Base-by-base conservation (phyloP, 2,888 invertebrate genomes). In the Chrysopilus asiliformis region DNA sequence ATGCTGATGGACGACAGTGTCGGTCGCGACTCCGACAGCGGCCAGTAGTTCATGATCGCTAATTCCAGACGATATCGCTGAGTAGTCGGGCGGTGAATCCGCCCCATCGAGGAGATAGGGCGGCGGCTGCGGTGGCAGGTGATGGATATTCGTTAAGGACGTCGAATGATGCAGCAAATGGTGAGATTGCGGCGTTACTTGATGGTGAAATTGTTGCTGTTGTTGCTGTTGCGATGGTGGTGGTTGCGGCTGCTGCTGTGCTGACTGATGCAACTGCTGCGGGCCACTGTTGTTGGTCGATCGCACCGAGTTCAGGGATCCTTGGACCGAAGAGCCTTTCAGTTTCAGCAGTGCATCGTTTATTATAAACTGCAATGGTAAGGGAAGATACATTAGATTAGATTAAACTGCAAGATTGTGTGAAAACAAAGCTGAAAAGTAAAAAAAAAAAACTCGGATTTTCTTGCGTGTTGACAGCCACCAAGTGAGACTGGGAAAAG, bases 261-360 rank as follows among this genome's bases (percentile, higher is more conserved):
- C 22, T 22, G 7, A 10, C 7, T 22, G 7, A 22, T 22, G 22
- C 7, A 8, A 22, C 22, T 22, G 7, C 10, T 22, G 22, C n/a
- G n/a, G n/a, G n/a, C n/a, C n/a, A n/a, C n/a, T n/a, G n/a, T n/a
- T n/a, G n/a, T n/a, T n/a, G n/a, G n/a, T n/a, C n/a, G n/a, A n/a
- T n/a, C n/a, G n/a, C n/a, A n/a, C n/a, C n/a, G n/a, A n/a, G n/a
- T n/a, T n/a, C n/a, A n/a, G n/a, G n/a, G n/a, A n/a, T n/a, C n/a
- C 26, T 22, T 43, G 34, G 16, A 42, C 39, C 30, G 43, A 47
- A 19, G 58, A 58, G 36, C 60, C 59, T 47, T 61, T 60, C 38
- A 61, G 49, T 49, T 60, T 60, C 46, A 58, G 57, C 45, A 61
- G 49, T 36, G 60, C 56, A 46, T 61, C 60, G 53, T 61, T 61